These are phyloP conservation scores for Ursus arctos DNA, from an alignment of 2,113 vertebrate species.

Conservation along the genomic window DNA sequence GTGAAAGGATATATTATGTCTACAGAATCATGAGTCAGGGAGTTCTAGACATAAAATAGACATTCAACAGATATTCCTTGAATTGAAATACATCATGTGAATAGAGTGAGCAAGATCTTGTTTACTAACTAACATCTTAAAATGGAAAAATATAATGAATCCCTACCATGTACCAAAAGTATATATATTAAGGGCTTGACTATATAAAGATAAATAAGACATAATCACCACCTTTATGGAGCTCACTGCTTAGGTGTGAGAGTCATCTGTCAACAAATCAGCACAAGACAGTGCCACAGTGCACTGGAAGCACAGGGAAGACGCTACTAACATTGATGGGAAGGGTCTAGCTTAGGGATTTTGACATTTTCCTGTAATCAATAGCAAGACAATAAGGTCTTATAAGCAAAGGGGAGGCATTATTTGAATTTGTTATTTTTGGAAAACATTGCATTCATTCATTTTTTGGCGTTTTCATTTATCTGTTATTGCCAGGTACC, in stretches of 20 bases:
- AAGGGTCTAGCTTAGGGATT: neutral
- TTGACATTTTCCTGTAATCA: neutral
- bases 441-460: neutral
- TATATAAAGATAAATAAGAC: neutral
- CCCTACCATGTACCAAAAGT: neutral
- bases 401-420: neutral
- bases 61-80: neutral
- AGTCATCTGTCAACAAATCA: neutral
- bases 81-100: neutral
- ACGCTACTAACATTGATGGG: neutral
- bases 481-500: neutral
- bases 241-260: neutral
- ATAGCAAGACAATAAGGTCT: neutral
- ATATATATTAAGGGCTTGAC: neutral
- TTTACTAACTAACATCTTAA: slow-evolving; percentile 15
- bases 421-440: slow-evolving; percentile 47
- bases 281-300: neutral
- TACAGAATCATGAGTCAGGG: neutral
- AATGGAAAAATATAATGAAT: neutral
- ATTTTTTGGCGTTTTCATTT: neutral
- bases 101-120: neutral
- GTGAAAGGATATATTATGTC: slow-evolving; percentile 9
- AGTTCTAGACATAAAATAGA: neutral
- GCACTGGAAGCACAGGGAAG: neutral
- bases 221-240: neutral